phyloP scores from a whole-genome alignment of 2,888 invertebrate genomes.

The Elysia crispata region DNA sequence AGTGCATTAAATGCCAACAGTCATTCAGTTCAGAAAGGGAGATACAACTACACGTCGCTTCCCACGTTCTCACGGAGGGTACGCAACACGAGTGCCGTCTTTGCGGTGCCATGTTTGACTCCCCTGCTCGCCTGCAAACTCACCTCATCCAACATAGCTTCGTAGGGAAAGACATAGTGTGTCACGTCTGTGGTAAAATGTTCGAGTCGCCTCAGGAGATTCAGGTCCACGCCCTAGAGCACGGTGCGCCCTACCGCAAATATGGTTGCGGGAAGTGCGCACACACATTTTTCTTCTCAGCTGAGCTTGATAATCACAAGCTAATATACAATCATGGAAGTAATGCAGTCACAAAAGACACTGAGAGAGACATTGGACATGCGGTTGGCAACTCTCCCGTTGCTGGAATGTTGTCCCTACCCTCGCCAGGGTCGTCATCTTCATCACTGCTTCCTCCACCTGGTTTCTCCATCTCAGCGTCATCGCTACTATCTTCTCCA shows the following conservation, averaged over 20 bases:
- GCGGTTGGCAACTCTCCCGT: not conserved
- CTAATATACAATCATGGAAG: conserved; percentile 58
- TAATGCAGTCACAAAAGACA: not conserved
- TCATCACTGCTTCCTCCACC: conserved; percentile 2
- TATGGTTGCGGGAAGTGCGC: conserved; percentile 90
- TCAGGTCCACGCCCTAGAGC: conserved; percentile 89
- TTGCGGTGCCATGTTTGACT: conserved; percentile 84
- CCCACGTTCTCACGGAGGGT: conserved; percentile 81
- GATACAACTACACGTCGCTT: conserved; percentile 82
- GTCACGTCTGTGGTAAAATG: conserved; percentile 91
- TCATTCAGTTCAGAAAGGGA: conserved; percentile 83
- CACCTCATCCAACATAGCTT: conserved; percentile 96
- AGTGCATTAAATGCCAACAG: conserved; percentile 84
- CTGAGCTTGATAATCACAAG: conserved; percentile 92
- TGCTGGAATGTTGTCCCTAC: too few relatives aligned
- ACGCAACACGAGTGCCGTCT: conserved; percentile 86
- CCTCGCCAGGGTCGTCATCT: not conserved
- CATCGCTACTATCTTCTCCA: conserved; percentile 38
- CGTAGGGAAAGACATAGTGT: conserved; percentile 88
- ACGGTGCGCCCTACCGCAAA: conserved; percentile 88
- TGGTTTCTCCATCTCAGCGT: conserved; percentile 31
- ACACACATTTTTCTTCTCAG: conserved; percentile 92
- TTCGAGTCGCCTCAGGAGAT: conserved; percentile 90
- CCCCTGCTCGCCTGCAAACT: conserved; percentile 89
- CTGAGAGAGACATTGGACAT: too few relatives aligned